Evolutionary conservation across 2,888 invertebrate species (phyloP).

Genomic region (Alentia gelatinosa): DNA sequence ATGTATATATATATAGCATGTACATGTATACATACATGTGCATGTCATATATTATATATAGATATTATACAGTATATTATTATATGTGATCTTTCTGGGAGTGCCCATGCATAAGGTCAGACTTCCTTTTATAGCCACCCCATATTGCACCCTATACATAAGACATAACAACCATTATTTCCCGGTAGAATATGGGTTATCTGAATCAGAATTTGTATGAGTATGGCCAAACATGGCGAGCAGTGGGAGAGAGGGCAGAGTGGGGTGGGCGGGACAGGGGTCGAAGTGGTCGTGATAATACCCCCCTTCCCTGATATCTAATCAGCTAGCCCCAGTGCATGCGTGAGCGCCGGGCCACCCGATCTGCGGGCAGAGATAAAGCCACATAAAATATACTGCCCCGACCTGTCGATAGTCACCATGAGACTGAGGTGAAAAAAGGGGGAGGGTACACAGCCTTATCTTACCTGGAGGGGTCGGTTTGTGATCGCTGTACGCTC

Average conservation of each 20-base stretch:
- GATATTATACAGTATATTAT: too few species aligned
- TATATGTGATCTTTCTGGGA: too few species aligned
- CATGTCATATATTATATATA: too few species aligned
- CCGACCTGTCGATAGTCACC: slow-evolving; percentile 4
- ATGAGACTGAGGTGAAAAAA: background rate
- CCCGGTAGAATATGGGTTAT: background rate
- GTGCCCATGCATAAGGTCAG: too few species aligned
- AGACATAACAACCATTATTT: background rate
- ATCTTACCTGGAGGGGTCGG: background rate
- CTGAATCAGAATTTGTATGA: background rate
- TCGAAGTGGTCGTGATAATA: background rate
- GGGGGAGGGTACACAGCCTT: slow-evolving; percentile 13
- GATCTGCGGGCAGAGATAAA: background rate
- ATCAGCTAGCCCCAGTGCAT: background rate
- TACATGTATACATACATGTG: too few species aligned
- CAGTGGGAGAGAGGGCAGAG: too few species aligned
- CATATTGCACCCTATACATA: too few species aligned
- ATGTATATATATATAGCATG: too few species aligned
- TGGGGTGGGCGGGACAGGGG: background rate
- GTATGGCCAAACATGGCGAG: background rate
- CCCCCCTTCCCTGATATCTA: background rate
- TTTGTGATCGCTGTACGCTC: too few species aligned
- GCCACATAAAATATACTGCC: slow-evolving; percentile 16
- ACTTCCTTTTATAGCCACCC: too few species aligned
- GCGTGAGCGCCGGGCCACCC: background rate